Evolutionary conservation across 1,140 invertebrate species (phyloP), one percentile per base, ranked within the genome.

Genomic region (Dendrolimus punctatus): DNA sequence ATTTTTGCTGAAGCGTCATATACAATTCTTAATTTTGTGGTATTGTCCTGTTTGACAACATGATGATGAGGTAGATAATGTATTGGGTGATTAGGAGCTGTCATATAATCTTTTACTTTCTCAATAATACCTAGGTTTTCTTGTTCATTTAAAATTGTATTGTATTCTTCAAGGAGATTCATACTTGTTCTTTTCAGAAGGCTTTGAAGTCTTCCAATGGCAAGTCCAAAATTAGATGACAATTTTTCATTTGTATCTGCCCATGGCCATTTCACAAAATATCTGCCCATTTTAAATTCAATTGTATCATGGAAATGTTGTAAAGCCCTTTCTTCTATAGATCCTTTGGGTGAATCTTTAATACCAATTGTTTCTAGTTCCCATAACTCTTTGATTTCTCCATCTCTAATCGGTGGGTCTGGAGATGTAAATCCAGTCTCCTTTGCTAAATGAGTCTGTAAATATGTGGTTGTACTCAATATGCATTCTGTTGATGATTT

Each of bases 311-410:
- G 65, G 38, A 60, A 68, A 8, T 58, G 50, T 50, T 51, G 58
- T 4, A 68, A 53, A 8, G 63, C 62, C 47, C 58, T 56, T 46
- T 68, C 55, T 51, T 68, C 60, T 10, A 52, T 9, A 42, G 41
- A 56, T 9, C 48, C 46, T 41, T 60, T 68, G 8, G 60, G 62
- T n/a, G 58, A 57, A 55, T 65, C 60, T 6, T 36, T 60, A n/a
- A 68, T 68, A 37, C 63, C 62, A 40, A 68, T 68, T 5, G 66
- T 62, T 58, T 68, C 60, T 38, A 69, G 40, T n/a, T 63, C 60
- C 60, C 62, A 57, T 49, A 65, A 49, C 10, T n/a, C 37, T 40
- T 55, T 65, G 8, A 62, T 7, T 23, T 53, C 45, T 41, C 41
- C 40, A 7, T 8, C 44, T 10, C 53, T 50, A 39, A 66, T 46